phyloP scores from a whole-genome alignment of 2,888 invertebrate genomes.

The Netelia fuscicornis region DNA sequence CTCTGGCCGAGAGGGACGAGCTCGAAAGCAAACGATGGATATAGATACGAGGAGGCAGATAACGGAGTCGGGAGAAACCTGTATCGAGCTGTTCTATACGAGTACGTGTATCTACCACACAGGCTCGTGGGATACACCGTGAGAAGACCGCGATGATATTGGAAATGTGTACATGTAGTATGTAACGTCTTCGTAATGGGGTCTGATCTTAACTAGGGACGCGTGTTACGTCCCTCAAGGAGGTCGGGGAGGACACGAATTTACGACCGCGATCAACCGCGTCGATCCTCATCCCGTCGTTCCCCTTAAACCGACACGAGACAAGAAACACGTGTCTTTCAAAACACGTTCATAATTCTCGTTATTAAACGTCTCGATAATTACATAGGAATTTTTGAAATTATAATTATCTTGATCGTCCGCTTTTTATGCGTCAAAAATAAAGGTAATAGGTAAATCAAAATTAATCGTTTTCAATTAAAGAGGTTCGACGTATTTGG shows the following conservation, averaged over 20 bases:
- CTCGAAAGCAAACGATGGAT: conserved; percentile 48
- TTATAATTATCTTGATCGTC: too few species aligned
- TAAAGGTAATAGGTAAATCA: too few species aligned
- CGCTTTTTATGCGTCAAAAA: background rate
- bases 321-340: background rate
- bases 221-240: conserved; percentile 19
- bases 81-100: conserved; percentile 8
- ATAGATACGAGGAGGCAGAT: conserved; percentile 32
- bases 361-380: too few species aligned
- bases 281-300: background rate
- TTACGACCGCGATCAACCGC: conserved; percentile 4
- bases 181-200: background rate
- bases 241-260: too few species aligned
- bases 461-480: too few species aligned
- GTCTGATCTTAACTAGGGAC: conserved; percentile 11
- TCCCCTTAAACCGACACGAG: background rate
- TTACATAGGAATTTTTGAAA: too few species aligned
- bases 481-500: too few species aligned
- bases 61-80: conserved; percentile 22
- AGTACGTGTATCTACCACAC: background rate
- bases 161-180: background rate
- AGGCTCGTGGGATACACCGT: too few species aligned
- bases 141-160: background rate
- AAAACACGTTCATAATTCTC: too few species aligned
- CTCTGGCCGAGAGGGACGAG: conserved; percentile 43